Evolutionary conservation across 2,888 invertebrate species (phyloP), one percentile per base, ranked within the genome.

Genomic region (Coleophora deauratella): DNA sequence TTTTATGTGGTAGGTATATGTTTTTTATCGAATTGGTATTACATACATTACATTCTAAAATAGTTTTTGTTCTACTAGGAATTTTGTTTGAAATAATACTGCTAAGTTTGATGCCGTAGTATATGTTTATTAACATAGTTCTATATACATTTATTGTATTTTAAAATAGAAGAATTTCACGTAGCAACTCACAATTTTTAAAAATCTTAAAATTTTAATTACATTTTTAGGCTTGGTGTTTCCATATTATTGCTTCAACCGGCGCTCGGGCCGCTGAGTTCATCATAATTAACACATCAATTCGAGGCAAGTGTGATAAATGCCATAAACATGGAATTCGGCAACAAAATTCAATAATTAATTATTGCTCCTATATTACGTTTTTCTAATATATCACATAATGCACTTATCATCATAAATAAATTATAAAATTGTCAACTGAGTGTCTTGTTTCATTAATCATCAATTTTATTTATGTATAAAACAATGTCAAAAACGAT

Each of bases 371-470:
- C 68, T 66, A 62, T 62, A 64, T 61, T 51, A 60, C 66, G 66
- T 66, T 72, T 61, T 50, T 66, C 72, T 70, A 69, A 69, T 70
- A 73, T 79, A 80, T 84, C 82, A 85, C 84, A 82, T 65, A 77
- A 79, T 78, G 73, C 80, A 84, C 84, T 81, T 81, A 81, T 68
- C 6, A 21, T 27, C 62, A 75, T 79, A 81, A 81, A 84, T 81
- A 81, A 84, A 84, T 82, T 79, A 82, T 75, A 74, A 75, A 81
- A 77, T 77, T 72, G 79, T 82, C 79, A 84, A 81, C 76, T 52
- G 63, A 72, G 72, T 64, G 69, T 79, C 72, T 66, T 66, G 65
- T 73, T 68, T 73, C 57, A 72, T 68, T 72, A 72, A 74, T 72
- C 68, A 67, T 70, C 66, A 72, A 55, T 51, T 21, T 21, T 21